Evolutionary conservation across 2,888 invertebrate species (phyloP).

Genomic region (Nymphalis polychloros): DNA sequence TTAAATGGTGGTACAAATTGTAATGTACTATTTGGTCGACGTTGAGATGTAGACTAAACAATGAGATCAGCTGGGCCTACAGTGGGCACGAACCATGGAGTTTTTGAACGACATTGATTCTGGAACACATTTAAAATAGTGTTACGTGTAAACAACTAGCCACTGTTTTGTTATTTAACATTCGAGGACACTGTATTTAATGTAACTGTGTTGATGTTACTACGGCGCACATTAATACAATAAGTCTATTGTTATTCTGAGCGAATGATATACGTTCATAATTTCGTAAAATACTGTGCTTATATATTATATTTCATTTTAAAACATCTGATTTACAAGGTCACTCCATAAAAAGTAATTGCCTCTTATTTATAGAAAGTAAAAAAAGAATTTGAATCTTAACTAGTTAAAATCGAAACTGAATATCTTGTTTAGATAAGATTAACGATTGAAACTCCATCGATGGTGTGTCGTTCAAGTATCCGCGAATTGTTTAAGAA

Average conservation of each 20-base stretch:
- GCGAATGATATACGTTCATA: neutral
- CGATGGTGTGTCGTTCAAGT: conserved; percentile 11
- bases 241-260: conserved; percentile 20
- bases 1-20: conserved; percentile 27
- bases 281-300: neutral
- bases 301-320: too few species aligned
- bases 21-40: conserved; percentile 54
- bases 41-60: conserved; percentile 75
- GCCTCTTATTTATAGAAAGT: too few species aligned
- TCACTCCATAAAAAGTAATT: too few species aligned
- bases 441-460: conserved; percentile 22
- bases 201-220: conserved; percentile 14
- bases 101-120: conserved; percentile 60
- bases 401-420: too few species aligned
- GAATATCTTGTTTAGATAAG: neutral
- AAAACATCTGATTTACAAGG: too few species aligned
- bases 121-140: conserved; percentile 39
- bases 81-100: conserved; percentile 47
- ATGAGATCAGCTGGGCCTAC: conserved; percentile 71
- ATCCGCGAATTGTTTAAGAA: conserved; percentile 47
- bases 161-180: conserved; percentile 12
- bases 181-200: conserved; percentile 17
- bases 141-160: conserved; percentile 24
- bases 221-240: conserved; percentile 9
- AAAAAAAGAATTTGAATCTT: too few species aligned